A percentile compares a stretch with the other conserved stretches of the same genome.
phyloP scores from a whole-genome alignment of 2,888 invertebrate genomes.

The Caradrina kadenii region DNA sequence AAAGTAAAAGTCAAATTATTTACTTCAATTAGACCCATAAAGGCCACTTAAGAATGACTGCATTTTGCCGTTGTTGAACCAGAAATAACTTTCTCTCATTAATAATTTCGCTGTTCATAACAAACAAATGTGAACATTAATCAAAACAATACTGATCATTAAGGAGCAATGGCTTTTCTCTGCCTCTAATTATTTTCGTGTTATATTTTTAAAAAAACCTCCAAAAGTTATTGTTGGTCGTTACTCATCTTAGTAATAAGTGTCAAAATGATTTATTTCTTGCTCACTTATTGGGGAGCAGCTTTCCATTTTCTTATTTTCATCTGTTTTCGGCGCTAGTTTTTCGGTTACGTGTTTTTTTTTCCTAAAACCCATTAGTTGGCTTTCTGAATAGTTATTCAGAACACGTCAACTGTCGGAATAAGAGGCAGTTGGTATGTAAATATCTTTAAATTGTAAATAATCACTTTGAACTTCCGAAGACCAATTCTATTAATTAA shows the following conservation, averaged over 20 bases:
- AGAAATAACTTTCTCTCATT: slow-evolving; percentile 22
- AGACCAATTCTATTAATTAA: too few relatives aligned
- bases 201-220: slow-evolving; percentile 69
- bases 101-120: slow-evolving; percentile 15
- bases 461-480: background rate
- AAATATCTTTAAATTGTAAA: background rate
- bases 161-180: slow-evolving; percentile 60
- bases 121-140: slow-evolving; percentile 55
- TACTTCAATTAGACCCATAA: background rate
- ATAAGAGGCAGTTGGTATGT: background rate
- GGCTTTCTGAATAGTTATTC: slow-evolving; percentile 22
- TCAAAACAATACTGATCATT: slow-evolving; percentile 54
- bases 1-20: background rate
- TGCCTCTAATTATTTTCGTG: slow-evolving; percentile 70
- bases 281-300: slow-evolving; percentile 69
- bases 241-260: slow-evolving; percentile 80
- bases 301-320: slow-evolving; percentile 60
- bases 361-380: slow-evolving; percentile 35
- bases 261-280: slow-evolving; percentile 79
- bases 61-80: background rate
- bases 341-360: slow-evolving; percentile 28
- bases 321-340: slow-evolving; percentile 49
- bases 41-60: background rate
- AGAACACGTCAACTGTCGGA: slow-evolving; percentile 24
- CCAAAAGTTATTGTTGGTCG: slow-evolving; percentile 72